Conservation (phyloP, 2,888 invertebrate genomes). For the Thecophora atra region DNA sequence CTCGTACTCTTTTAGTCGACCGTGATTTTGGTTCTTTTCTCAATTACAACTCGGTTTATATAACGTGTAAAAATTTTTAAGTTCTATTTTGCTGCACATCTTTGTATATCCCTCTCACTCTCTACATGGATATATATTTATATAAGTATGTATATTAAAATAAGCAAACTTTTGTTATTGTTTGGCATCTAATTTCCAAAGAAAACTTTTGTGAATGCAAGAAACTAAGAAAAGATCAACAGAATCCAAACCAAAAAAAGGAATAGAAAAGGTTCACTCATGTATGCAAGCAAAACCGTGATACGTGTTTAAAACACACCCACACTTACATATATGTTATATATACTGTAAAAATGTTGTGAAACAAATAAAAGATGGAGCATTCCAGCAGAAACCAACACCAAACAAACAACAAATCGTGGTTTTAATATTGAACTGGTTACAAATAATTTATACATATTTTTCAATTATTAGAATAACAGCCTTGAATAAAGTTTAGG, state of each 20-base stretch:
- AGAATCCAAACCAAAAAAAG: conserved; percentile 2
- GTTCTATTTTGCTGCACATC: conserved; percentile 45
- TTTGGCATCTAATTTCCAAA: conserved; percentile 25
- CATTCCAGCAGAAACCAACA: conserved; percentile 50
- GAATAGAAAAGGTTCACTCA: conserved; percentile 43
- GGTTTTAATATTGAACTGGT: conserved; percentile 20
- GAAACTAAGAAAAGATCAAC: conserved; percentile 3
- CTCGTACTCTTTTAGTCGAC: too few species aligned
- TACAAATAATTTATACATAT: not conserved
- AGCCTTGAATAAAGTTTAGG: too few species aligned
- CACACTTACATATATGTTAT: not conserved
- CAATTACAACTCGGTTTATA: too few species aligned
- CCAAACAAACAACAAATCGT: conserved; percentile 26
- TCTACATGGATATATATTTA: too few species aligned
- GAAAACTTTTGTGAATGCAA: conserved; percentile 32
- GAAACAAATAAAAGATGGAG: conserved; percentile 45
- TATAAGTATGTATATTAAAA: conserved; percentile 9
- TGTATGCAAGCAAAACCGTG: conserved; percentile 15
- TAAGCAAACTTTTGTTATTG: conserved; percentile 20
- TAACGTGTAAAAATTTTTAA: not conserved
- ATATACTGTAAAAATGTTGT: conserved; percentile 31
- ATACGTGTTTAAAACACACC: conserved; percentile 14
- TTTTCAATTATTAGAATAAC: too few species aligned
- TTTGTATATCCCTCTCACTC: conserved; percentile 32
- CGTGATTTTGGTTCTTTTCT: too few species aligned